A percentile compares a stretch with the other conserved stretches of the same genome.
Conservation (phyloP, 92 coral and sea anemone species). For the Anthopleura xanthogrammica region DNA sequence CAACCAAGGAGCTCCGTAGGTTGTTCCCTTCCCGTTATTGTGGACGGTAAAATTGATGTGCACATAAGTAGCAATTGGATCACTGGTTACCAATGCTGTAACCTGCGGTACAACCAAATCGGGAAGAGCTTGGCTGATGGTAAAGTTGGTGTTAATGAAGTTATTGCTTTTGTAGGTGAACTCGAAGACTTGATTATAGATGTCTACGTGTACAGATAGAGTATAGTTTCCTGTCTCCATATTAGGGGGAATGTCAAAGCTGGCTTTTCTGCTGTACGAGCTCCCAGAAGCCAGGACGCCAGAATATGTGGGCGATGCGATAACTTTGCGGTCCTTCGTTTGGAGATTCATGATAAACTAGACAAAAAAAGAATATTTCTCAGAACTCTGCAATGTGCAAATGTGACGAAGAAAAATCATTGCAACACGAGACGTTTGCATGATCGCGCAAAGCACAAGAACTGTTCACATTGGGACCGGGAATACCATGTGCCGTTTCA, state of each 20-base stretch:
- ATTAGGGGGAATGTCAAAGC: slow-evolving; percentile 38
- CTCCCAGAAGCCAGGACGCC: slow-evolving; percentile 56
- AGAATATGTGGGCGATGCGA: slow-evolving; percentile 49
- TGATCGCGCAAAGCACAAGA: no score
- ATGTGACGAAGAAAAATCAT: background rate
- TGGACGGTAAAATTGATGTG: slow-evolving; percentile 47
- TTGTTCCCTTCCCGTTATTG: slow-evolving; percentile 58
- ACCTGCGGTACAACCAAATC: slow-evolving; percentile 53
- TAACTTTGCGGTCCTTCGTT: slow-evolving; percentile 5
- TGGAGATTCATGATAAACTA: slow-evolving; percentile 35
- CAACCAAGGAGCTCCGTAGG: slow-evolving; percentile 63
- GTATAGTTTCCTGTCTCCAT: slow-evolving; percentile 56
- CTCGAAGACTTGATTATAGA: slow-evolving; percentile 58
- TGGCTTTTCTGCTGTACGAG: slow-evolving; percentile 39
- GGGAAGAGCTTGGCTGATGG: slow-evolving; percentile 51
- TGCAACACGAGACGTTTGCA: background rate
- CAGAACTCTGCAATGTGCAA: background rate
- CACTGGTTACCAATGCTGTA: slow-evolving; percentile 22
- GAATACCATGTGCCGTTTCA: no score
- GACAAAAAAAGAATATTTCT: background rate
- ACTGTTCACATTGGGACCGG: no score
- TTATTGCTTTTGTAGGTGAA: slow-evolving; percentile 51
- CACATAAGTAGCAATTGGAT: slow-evolving; percentile 35
- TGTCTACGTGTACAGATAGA: slow-evolving; percentile 63
- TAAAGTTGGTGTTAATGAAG: slow-evolving; percentile 30